These are phyloP conservation scores for Rhyzopertha dominica DNA, from an alignment of 1,140 invertebrate species.

Conservation along the genomic window DNA sequence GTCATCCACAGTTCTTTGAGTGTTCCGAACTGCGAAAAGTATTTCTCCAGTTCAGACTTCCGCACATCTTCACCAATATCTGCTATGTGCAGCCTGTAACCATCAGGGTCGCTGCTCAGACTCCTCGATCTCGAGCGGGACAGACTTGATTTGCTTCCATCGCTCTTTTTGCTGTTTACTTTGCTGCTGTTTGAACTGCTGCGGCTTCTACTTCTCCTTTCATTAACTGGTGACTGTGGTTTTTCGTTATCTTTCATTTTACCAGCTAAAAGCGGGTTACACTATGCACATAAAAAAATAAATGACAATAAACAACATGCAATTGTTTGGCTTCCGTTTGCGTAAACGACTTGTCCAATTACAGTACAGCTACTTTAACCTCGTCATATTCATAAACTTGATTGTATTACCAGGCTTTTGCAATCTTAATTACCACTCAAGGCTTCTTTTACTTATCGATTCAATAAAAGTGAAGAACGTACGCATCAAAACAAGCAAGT, in stretches of 20 bases:
- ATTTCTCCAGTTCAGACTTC: slow-evolving; percentile 54
- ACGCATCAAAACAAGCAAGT: too few species aligned
- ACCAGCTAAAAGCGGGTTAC: background rate
- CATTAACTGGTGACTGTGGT: slow-evolving; percentile 22
- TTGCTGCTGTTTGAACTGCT: slow-evolving; percentile 32
- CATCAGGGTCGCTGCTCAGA: slow-evolving; percentile 42
- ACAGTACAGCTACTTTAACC: too few species aligned
- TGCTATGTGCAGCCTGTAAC: slow-evolving; percentile 47
- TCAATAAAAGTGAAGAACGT: too few species aligned
- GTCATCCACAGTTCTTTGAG: slow-evolving; percentile 68
- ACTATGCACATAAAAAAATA: background rate
- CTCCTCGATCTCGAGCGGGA: slow-evolving; percentile 41
- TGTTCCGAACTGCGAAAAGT: slow-evolving; percentile 62
- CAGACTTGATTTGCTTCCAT: slow-evolving; percentile 25
- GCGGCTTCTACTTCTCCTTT: slow-evolving; percentile 27
- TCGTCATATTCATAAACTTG: too few species aligned
- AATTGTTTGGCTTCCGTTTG: too few species aligned
- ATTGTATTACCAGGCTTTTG: too few species aligned
- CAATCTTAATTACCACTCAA: too few species aligned
- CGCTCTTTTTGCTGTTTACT: slow-evolving; percentile 32
- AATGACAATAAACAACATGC: slow-evolving; percentile 15
- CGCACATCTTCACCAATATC: slow-evolving; percentile 50
- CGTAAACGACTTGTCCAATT: too few species aligned
- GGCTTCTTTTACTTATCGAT: too few species aligned
- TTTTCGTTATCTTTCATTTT: slow-evolving; percentile 32